A percentile compares a stretch with the other conserved stretches of the same genome.
phyloP scores from a whole-genome alignment of 2,113 vertebrate species.

The Hydrolagus affinis region DNA sequence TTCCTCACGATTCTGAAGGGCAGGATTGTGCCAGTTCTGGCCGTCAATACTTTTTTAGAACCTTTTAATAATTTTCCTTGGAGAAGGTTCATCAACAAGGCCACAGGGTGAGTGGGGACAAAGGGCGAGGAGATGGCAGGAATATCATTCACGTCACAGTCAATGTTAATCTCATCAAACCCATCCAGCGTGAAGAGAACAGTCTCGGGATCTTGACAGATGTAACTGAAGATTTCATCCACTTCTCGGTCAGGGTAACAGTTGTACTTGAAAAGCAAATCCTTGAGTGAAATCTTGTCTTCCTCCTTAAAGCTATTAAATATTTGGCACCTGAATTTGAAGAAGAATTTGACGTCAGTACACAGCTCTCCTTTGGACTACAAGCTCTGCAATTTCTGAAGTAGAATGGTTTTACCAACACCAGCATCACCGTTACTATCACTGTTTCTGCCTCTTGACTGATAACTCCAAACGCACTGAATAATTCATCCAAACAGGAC shows the following conservation, averaged over 20 bases:
- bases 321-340: conserved; percentile 80
- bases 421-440: conserved; percentile 78
- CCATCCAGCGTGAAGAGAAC: conserved; percentile 87
- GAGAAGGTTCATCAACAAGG: conserved; percentile 72
- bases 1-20: conserved; percentile 69
- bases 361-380: conserved; percentile 70
- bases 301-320: conserved; percentile 71
- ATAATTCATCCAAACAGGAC: conserved; percentile 55
- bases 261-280: conserved; percentile 82
- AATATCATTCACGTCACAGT: conserved; percentile 56
- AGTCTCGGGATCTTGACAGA: conserved; percentile 71
- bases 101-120: conserved; percentile 65
- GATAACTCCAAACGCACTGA: conserved; percentile 66
- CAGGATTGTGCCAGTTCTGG: conserved; percentile 73
- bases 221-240: conserved; percentile 69
- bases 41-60: conserved; percentile 73
- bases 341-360: conserved; percentile 68
- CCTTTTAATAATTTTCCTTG: conserved; percentile 77
- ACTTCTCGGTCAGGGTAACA: conserved; percentile 80
- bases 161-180: conserved; percentile 78
- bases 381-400: conserved; percentile 81
- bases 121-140: conserved; percentile 71
- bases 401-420: conserved; percentile 80
- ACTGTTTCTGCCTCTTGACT: conserved; percentile 74
- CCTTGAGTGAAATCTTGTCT: conserved; percentile 66